phyloP scores from a whole-genome alignment of 2,888 invertebrate species.

The Microctonus hyperodae region DNA sequence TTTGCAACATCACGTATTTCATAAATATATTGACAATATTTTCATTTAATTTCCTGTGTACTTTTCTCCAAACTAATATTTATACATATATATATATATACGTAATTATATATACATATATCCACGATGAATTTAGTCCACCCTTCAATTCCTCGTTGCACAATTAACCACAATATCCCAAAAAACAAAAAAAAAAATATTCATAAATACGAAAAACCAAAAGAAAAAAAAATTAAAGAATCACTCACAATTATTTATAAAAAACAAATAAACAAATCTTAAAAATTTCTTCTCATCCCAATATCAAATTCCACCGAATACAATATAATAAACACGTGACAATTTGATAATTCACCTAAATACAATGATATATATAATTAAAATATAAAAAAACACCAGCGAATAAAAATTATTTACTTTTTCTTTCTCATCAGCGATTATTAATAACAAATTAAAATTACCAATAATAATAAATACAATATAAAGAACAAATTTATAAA shows the following conservation, averaged over 20 bases:
- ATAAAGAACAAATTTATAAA: neutral
- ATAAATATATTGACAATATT: neutral
- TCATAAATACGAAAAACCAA: neutral
- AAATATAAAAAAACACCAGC: too few relatives aligned
- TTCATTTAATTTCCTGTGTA: neutral
- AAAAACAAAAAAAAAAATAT: neutral
- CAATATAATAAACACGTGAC: too few relatives aligned
- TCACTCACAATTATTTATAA: neutral
- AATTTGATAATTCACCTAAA: too few relatives aligned
- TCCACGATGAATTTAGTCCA: neutral
- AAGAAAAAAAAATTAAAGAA: neutral
- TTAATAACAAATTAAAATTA: too few relatives aligned
- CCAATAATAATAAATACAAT: too few relatives aligned
- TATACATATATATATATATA: neutral
- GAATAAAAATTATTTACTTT: too few relatives aligned
- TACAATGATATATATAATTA: too few relatives aligned
- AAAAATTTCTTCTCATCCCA: too few relatives aligned
- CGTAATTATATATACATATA: neutral
- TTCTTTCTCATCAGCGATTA: too few relatives aligned
- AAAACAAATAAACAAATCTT: neutral
- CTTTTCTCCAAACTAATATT: too few relatives aligned
- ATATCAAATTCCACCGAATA: too few relatives aligned
- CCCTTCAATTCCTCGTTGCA: neutral
- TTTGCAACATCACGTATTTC: slow-evolving; percentile 20
- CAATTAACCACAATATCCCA: neutral